Base-by-base conservation (phyloP, 2,888 invertebrate genomes). In the Coelinius sp. region DNA sequence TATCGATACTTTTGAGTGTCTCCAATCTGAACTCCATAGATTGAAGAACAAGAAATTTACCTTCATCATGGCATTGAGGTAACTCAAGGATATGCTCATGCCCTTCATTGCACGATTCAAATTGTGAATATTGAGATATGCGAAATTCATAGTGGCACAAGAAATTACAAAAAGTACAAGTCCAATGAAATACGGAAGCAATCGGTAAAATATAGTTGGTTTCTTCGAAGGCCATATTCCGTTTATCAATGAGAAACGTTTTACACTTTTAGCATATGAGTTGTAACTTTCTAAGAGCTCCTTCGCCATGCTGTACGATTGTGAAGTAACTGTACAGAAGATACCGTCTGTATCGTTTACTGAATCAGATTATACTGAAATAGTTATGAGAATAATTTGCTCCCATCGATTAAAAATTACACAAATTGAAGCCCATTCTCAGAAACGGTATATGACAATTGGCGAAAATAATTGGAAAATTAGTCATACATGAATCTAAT, bases 101-200 rank as follows among this genome's bases (percentile, higher is more conserved):
- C 75, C 73, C 10, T 69, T 75, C 10, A 76, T 65, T 4, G 76
- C 27, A 6, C 75, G 44, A 56, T 52, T 68, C 3, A 80, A 71
- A 41, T 76, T 76, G 3, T 49, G 7, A 5, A 35, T 62, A 41
- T 77, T 31, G 3, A 56, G 53, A 6, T 68, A 6, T 35, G 74
- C 74, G 35, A 78, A 79, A 17, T 65, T 69, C 5, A 76, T 22
- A 27, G 77, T 25, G 0, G 74, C 73, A 6, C 14, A 66, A 5
- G 25, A 49, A 20, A 68, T 63, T 5, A 68, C 2, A 1, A 53
- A 2, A 5, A 49, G 67, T 0, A 68, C 63, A 0, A 71, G 2
- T 0, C 22, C 14, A 31, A 64, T 67, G 22, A 52, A 35, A 35
- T 70, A 59, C 12, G 66, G 63, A 20, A 69, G 17, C 1, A 69